These are phyloP conservation scores for Automeris io DNA, from an alignment of 2,888 invertebrate genomes.

Conservation along the genomic window DNA sequence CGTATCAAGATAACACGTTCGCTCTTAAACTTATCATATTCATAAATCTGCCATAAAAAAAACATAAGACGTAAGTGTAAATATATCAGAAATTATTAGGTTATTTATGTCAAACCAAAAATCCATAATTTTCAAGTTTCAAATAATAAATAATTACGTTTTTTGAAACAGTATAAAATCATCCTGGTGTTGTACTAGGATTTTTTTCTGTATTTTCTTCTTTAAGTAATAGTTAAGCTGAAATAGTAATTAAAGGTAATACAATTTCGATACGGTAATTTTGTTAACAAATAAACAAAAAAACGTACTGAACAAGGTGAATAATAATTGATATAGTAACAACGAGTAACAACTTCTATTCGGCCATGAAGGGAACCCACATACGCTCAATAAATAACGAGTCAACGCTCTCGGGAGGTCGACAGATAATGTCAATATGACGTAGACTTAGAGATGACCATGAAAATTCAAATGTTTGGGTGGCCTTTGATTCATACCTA, in stretches of 20 bases:
- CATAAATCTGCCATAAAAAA: not conserved
- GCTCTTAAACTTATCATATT: not conserved
- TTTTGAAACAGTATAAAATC: too few relatives aligned
- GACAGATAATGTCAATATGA: slow-evolving; percentile 2
- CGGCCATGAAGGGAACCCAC: not conserved
- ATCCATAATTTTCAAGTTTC: too few relatives aligned
- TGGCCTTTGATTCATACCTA: not conserved
- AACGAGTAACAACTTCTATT: not conserved
- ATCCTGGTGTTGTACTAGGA: too few relatives aligned
- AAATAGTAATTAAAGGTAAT: too few relatives aligned
- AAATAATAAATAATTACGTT: too few relatives aligned
- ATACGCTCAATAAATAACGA: slow-evolving; percentile 1
- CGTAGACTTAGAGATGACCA: not conserved
- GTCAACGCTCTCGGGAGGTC: slow-evolving; percentile 3
- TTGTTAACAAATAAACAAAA: too few relatives aligned
- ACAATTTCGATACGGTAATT: too few relatives aligned
- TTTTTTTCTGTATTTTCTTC: too few relatives aligned
- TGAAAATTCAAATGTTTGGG: not conserved
- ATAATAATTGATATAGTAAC: not conserved
- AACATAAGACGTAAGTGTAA: not conserved
- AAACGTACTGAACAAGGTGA: not conserved
- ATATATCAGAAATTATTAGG: too few relatives aligned
- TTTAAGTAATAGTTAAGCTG: too few relatives aligned
- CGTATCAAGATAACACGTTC: not conserved
- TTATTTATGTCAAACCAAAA: too few relatives aligned